phyloP scores from a whole-genome alignment of 2,888 invertebrate genomes.

The Pyrrhia umbra region DNA sequence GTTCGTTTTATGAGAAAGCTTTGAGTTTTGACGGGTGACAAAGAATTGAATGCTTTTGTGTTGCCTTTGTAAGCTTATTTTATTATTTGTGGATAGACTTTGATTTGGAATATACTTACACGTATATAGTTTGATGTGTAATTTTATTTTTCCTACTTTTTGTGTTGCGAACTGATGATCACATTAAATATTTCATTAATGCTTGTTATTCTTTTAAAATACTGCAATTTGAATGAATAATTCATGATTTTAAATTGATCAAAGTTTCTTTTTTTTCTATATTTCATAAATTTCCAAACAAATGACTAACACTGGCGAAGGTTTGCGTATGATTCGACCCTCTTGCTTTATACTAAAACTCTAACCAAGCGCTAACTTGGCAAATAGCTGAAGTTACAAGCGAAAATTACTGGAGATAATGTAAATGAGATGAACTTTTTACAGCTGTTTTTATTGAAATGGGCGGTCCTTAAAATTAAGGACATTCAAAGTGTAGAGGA shows the following conservation, averaged over 20 bases:
- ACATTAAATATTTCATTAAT: too few species aligned
- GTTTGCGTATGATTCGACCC: neutral
- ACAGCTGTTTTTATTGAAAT: conserved; percentile 37
- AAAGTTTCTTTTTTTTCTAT: too few species aligned
- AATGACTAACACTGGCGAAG: neutral
- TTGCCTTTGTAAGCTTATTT: conserved; percentile 51
- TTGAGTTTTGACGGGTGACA: conserved; percentile 67
- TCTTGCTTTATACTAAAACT: conserved; percentile 5
- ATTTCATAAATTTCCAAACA: neutral
- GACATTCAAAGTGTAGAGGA: neutral
- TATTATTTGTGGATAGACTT: conserved; percentile 45
- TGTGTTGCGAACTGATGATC: too few species aligned
- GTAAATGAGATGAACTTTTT: conserved; percentile 41
- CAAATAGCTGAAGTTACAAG: conserved; percentile 46
- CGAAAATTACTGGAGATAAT: conserved; percentile 44
- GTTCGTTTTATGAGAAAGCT: conserved; percentile 63
- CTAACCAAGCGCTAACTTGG: conserved; percentile 24
- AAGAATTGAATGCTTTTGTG: conserved; percentile 57
- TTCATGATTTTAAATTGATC: too few species aligned
- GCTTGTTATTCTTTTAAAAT: too few species aligned
- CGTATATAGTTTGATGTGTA: conserved; percentile 44
- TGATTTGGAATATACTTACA: conserved; percentile 26
- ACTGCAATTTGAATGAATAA: too few species aligned
- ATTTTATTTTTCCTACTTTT: too few species aligned
- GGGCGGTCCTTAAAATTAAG: conserved; percentile 29